These are phyloP conservation scores for Drosophila micromelanica DNA, from an alignment of 1,140 invertebrate genomes.

Conservation along the genomic window DNA sequence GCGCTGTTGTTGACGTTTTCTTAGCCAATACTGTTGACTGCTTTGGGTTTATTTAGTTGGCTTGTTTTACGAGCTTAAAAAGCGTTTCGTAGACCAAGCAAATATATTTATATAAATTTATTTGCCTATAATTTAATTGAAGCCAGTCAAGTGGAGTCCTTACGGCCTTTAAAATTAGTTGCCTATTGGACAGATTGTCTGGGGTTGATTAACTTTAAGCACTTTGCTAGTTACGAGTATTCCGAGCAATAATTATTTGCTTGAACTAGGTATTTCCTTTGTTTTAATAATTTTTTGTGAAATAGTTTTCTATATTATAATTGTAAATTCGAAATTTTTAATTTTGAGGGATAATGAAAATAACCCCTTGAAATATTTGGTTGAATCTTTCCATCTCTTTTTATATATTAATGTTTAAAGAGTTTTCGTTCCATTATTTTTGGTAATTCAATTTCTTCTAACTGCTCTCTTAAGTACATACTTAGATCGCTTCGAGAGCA, in stretches of 20 bases:
- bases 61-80: conserved; percentile 68
- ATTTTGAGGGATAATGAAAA: too few relatives aligned
- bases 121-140: conserved; percentile 80
- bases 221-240: conserved; percentile 16
- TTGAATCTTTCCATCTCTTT: too few relatives aligned
- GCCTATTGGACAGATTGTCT: conserved; percentile 15
- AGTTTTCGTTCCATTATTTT: not conserved
- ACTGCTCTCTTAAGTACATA: conserved; percentile 5
- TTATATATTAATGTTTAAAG: not conserved
- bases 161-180: conserved; percentile 7
- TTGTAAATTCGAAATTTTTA: too few relatives aligned
- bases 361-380: too few relatives aligned
- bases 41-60: conserved; percentile 67
- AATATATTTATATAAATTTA: conserved; percentile 68
- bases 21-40: conserved; percentile 68
- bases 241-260: not conserved
- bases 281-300: too few relatives aligned
- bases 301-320: too few relatives aligned
- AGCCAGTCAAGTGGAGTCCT: conserved; percentile 34
- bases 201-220: conserved; percentile 11
- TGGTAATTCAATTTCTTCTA: not conserved
- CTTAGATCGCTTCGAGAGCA: conserved; percentile 6
- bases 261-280: not conserved
- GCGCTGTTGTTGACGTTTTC: conserved; percentile 43
- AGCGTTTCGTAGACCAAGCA: conserved; percentile 32